These are phyloP conservation scores for Proteles cristata DNA, from an alignment of 2,113 vertebrate species.

Conservation along the genomic window DNA sequence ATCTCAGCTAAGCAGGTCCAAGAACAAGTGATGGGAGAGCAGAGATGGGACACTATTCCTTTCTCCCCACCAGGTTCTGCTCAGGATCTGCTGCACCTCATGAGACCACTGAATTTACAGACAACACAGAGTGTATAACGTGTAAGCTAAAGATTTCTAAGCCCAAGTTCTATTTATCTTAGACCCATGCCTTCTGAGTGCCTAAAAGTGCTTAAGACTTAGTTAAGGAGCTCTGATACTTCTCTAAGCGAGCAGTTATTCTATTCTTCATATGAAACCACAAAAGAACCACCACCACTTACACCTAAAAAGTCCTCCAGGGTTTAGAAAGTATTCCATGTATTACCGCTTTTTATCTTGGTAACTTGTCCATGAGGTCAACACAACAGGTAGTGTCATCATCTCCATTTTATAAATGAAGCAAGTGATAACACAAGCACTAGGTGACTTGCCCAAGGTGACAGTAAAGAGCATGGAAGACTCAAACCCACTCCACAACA, in stretches of 20 bases:
- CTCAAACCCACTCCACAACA: neutral
- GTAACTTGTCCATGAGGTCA: neutral
- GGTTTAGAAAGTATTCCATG: conserved; percentile 10
- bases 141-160: neutral
- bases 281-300: neutral
- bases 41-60: neutral
- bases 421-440: neutral
- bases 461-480: neutral
- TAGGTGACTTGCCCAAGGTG: neutral
- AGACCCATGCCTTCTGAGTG: neutral
- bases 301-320: neutral
- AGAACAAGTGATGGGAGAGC: neutral
- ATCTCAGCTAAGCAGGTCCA: neutral
- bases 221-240: neutral
- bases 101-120: neutral
- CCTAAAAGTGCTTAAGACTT: neutral
- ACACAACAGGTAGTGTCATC: neutral
- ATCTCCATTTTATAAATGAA: neutral
- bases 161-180: neutral
- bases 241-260: neutral
- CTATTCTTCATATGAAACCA: conserved; percentile 1
- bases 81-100: neutral
- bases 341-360: neutral
- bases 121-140: neutral
- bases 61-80: neutral